Evolutionary conservation across 2,888 invertebrate genomes (phyloP).

Genomic region (Netelia virgata): DNA sequence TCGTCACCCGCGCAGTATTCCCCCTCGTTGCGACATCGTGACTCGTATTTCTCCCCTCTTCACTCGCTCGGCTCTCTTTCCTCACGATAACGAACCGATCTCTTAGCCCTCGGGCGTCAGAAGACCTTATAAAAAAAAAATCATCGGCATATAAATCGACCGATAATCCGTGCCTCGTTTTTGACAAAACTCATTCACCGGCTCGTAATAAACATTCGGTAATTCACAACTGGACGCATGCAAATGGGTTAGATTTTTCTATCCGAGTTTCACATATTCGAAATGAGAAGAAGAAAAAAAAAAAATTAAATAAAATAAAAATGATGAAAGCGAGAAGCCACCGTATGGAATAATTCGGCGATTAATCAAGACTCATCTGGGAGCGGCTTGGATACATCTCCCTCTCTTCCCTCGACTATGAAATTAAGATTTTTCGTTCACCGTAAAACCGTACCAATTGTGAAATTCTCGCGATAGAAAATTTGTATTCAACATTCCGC

Average conservation of each 20-base stretch:
- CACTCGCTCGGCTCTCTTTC: conserved; percentile 1
- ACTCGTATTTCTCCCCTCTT: conserved; percentile 55
- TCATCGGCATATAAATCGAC: conserved; percentile 76
- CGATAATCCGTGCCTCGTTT: conserved; percentile 73
- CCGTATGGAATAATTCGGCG: conserved; percentile 81
- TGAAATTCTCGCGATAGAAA: no score
- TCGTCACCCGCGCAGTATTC: not conserved
- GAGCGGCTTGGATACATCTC: conserved; percentile 11
- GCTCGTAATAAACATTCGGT: no score
- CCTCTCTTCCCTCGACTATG: no score
- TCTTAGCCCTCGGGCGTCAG: conserved; percentile 28
- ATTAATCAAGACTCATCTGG: conserved; percentile 78
- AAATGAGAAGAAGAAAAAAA: conserved; percentile 33
- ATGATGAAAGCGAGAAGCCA: conserved; percentile 68
- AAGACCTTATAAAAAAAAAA: conserved; percentile 20
- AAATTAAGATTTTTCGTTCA: no score
- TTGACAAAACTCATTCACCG: conserved; percentile 3
- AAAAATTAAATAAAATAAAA: no score
- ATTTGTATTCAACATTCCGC: no score
- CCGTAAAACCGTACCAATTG: no score
- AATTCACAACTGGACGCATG: conserved; percentile 71
- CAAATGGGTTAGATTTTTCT: conserved; percentile 76
- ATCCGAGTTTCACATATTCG: conserved; percentile 71
- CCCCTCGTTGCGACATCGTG: conserved; percentile 26
- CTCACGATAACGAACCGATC: conserved; percentile 71